phyloP scores from a whole-genome alignment of 2,113 vertebrate species.

The Manacus vitellinus region DNA sequence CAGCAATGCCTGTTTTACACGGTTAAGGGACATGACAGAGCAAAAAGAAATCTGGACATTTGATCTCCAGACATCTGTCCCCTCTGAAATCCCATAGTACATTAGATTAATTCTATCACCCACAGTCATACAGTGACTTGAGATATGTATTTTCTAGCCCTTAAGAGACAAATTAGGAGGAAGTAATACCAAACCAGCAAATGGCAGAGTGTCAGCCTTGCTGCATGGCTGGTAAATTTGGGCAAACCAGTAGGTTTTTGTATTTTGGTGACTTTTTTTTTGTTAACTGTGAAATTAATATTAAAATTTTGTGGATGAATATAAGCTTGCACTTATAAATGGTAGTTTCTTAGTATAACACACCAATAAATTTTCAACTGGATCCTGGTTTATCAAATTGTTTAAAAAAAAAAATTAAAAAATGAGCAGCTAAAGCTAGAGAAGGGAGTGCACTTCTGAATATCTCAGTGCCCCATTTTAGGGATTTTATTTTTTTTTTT shows the following conservation, averaged over 20 bases:
- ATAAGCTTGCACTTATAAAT: neutral
- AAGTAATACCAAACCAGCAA: neutral
- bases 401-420: neutral
- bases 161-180: neutral
- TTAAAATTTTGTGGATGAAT: neutral
- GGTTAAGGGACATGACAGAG: neutral
- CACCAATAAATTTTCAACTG: neutral
- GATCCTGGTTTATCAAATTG: neutral
- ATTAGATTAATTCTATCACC: neutral
- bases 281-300: neutral
- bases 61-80: neutral
- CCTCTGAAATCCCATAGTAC: neutral
- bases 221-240: neutral
- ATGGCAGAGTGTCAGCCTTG: neutral
- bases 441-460: neutral
- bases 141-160: neutral
- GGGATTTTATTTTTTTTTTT: neutral
- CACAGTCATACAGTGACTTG: neutral
- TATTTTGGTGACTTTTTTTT: neutral
- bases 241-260: neutral
- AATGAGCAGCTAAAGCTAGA: neutral
- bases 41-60: constrained; percentile 13
- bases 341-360: neutral
- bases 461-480: neutral
- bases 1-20: neutral